These are phyloP conservation scores for Pachycephus smyrnensis DNA, from an alignment of 2,888 invertebrate genomes.

Conservation along the genomic window DNA sequence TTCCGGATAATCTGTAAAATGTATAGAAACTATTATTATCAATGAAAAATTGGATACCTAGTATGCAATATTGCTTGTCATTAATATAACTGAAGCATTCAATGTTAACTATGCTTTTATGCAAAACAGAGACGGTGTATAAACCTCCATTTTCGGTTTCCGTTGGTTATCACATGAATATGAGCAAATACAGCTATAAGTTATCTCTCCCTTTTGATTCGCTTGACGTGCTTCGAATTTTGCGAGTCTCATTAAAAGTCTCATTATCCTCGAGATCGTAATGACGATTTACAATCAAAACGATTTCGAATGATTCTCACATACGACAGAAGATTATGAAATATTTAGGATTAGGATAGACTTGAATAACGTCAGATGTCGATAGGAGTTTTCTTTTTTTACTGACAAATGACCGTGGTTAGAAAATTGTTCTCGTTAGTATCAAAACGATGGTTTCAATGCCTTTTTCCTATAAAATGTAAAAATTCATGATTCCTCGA, in stretches of 20 bases:
- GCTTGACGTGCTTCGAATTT: slow-evolving; percentile 18
- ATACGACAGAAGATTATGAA: not conserved
- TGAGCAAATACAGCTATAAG: slow-evolving; percentile 45
- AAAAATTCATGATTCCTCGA: not conserved
- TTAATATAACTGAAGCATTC: slow-evolving; percentile 42
- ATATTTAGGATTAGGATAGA: not conserved
- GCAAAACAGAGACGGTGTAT: slow-evolving; percentile 18
- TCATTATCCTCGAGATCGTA: not conserved
- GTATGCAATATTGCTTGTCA: slow-evolving; percentile 26
- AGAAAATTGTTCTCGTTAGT: not conserved
- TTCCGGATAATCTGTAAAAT: not conserved
- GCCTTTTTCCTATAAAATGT: not conserved
- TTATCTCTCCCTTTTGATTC: slow-evolving; percentile 33
- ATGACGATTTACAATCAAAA: not conserved
- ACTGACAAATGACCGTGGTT: not conserved
- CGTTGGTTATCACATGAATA: slow-evolving; percentile 54
- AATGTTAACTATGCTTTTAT: slow-evolving; percentile 33
- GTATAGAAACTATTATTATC: slow-evolving; percentile 4
- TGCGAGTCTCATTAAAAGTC: not conserved
- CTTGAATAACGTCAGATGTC: not conserved
- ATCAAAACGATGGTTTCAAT: not conserved
- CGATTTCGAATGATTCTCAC: not conserved
- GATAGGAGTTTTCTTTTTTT: not conserved
- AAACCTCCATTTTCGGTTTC: slow-evolving; percentile 41
- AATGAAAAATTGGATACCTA: slow-evolving; percentile 3